Percentiles rank a stretch among this genome's conserved stretches.
phyloP scores from a whole-genome alignment of 2,113 vertebrate genomes.

The Rhea pennata region DNA sequence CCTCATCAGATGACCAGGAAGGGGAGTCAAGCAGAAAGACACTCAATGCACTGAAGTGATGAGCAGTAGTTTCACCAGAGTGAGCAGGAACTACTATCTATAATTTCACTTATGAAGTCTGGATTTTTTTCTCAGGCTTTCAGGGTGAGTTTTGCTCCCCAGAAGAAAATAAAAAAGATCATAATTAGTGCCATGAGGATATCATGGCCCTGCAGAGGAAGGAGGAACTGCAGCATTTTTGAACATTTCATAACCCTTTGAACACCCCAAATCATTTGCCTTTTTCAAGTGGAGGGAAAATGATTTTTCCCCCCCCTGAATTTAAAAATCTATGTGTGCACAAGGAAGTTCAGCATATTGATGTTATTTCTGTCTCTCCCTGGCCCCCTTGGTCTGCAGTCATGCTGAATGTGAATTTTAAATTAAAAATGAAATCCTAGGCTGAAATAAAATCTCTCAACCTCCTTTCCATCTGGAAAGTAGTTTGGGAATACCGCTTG shows the following conservation, averaged over 20 bases:
- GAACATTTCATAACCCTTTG: neutral
- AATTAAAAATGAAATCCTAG: neutral
- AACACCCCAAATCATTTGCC: neutral
- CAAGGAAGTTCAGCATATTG: neutral
- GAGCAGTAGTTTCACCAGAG: neutral
- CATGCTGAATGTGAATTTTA: neutral
- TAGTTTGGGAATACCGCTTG: neutral
- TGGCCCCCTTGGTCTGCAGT: neutral
- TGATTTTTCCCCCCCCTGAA: neutral
- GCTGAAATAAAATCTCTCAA: neutral
- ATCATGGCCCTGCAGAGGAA: neutral
- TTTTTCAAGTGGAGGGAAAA: neutral
- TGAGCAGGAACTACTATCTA: neutral
- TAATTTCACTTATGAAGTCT: neutral
- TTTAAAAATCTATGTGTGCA: neutral
- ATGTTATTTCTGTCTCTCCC: no score
- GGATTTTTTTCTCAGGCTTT: neutral
- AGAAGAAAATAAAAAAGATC: neutral
- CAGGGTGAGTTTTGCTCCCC: neutral
- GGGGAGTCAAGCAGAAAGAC: neutral
- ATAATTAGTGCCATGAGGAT: neutral
- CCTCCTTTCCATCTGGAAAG: neutral
- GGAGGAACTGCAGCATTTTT: neutral
- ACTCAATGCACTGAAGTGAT: neutral
- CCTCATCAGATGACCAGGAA: neutral